Percentiles rank a stretch among this genome's conserved stretches.
phyloP scores from a whole-genome alignment of 92 coral and sea anemone species.

The Phenganax marumi region DNA sequence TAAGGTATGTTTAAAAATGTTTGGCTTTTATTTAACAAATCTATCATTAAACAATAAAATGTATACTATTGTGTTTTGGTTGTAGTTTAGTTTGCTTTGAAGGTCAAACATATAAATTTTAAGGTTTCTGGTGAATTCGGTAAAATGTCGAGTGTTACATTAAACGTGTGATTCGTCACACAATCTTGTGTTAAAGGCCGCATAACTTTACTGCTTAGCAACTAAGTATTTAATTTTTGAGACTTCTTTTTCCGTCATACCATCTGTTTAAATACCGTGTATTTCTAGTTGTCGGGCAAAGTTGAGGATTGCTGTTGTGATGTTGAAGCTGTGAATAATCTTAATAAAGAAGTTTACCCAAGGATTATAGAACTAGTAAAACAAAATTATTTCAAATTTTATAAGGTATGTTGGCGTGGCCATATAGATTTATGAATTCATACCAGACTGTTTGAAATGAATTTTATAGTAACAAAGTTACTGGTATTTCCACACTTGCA shows the following conservation, averaged over 20 bases:
- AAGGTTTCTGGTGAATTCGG: neutral
- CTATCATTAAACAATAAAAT: neutral
- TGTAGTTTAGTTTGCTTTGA: neutral
- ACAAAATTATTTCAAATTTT: conserved; percentile 87
- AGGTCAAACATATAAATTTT: neutral
- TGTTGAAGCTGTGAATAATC: conserved; percentile 84
- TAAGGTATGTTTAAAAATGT: conserved; percentile 3
- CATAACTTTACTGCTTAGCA: neutral
- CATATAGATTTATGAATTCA: neutral
- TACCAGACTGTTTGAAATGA: no score
- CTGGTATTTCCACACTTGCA: neutral
- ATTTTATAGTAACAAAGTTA: no score
- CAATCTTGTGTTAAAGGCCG: neutral
- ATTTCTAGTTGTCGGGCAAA: conserved; percentile 78
- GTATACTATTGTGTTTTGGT: neutral
- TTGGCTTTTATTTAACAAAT: no score
- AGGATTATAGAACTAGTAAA: conserved; percentile 69
- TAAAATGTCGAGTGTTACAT: neutral
- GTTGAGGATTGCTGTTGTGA: conserved; percentile 98
- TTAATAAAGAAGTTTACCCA: conserved; percentile 85
- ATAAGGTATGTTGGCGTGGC: conserved; percentile 58
- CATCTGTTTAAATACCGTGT: neutral
- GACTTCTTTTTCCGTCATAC: neutral
- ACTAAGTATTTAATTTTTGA: neutral
- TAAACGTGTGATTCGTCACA: neutral